Evolutionary conservation across 2,113 vertebrate genomes (phyloP), one percentile per base, ranked within the genome.

Genomic region (Pseudorhombus dupliciocellatus): DNA sequence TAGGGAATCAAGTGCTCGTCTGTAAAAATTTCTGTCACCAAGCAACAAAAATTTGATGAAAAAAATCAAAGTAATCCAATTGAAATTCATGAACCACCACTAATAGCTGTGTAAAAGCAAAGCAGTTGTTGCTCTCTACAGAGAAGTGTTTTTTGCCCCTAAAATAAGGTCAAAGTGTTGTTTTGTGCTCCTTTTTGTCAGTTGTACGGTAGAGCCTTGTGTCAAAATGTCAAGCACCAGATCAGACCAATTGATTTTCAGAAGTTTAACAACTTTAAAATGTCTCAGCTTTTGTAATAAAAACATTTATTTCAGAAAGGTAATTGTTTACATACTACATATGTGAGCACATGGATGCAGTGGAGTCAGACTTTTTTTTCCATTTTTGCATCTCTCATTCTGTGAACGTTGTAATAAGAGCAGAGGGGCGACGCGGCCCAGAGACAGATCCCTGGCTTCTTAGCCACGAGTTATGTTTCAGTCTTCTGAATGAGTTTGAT

Each of bases 301-400:
- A 94, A 93, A 91, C 86, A 88, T 94, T 94, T 93, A 93, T 94
- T 94, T 89, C 63, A 89, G 82, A 93, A 93, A 91, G 92, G 87
- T 90, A 90, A 88, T 84, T 89, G 89, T 92, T 92, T 92, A 93
- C 93, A 93, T 89, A 93, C 89, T 91, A 92, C 91, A 93, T 91
- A 90, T 56, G 78, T 84, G 90, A 93, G 89, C 84, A 90, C 86
- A 90, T 84, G 81, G 84, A 90, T 88, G 88, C 76, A 90, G 83
- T 87, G 89, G 88, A 88, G 82, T 88, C 74, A 90, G 63, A 88
- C 69, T 66, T 80, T 68, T 80, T 68, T 83, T 73, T 20, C 70
- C 77, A 77, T 76, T 85, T 87, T 82, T 83, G 84, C 70, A 85
- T 77, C 66, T 82, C 63, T 87, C 81, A 74, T 79, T 89, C 75